These are phyloP conservation scores for Myzus persicae DNA, from an alignment of 1,140 invertebrate genomes.

Conservation along the genomic window DNA sequence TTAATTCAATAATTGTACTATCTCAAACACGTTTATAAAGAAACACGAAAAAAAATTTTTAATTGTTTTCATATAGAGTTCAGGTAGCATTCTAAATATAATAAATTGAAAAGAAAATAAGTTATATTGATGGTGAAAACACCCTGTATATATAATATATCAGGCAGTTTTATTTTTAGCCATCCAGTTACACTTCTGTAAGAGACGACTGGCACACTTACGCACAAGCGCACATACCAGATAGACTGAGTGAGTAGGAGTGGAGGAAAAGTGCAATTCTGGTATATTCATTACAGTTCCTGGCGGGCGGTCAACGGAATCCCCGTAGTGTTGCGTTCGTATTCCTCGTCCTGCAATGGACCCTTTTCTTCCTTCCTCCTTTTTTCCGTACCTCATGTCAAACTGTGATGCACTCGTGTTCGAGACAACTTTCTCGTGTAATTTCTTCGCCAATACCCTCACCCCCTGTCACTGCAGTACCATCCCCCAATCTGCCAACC, in stretches of 20 bases:
- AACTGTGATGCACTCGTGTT: conserved; percentile 55
- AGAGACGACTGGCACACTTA: conserved; percentile 49
- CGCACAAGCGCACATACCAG: background rate
- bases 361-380: background rate
- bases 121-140: background rate
- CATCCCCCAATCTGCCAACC: background rate
- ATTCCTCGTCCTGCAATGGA: background rate
- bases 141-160: background rate
- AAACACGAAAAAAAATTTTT: background rate
- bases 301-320: conserved; percentile 51
- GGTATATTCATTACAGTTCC: conserved; percentile 45
- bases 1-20: too few species aligned
- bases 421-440: conserved; percentile 46
- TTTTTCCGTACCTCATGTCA: conserved; percentile 27
- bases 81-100: background rate
- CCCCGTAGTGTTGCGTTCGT: conserved; percentile 3
- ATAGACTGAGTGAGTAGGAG: background rate
- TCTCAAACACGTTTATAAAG: too few species aligned
- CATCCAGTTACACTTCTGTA: conserved; percentile 46
- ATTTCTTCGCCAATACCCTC: background rate
- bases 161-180: conserved; percentile 32
- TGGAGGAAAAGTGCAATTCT: conserved; percentile 26
- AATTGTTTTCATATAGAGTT: background rate
- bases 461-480: background rate
- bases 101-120: background rate